These are phyloP conservation scores for Lampropteryx suffumata DNA, from an alignment of 2,888 invertebrate species.

Conservation along the genomic window DNA sequence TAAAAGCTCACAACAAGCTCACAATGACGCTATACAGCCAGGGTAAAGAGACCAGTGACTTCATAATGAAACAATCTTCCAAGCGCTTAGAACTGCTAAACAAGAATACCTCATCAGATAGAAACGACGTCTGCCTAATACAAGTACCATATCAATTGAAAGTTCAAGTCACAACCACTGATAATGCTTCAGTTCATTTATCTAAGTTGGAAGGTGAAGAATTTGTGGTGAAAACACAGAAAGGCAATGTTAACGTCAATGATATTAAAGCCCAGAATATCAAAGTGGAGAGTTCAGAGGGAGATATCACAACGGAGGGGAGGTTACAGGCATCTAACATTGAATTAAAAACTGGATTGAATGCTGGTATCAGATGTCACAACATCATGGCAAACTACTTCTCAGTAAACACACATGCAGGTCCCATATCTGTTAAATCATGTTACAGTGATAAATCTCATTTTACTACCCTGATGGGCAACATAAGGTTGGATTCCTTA, in stretches of 20 bases:
- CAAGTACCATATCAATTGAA: constrained; percentile 76
- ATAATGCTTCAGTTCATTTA: constrained; percentile 69
- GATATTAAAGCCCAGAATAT: constrained; percentile 71
- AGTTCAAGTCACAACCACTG: constrained; percentile 70
- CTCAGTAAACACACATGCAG: constrained; percentile 66
- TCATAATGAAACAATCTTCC: constrained; percentile 75
- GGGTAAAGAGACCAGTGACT: constrained; percentile 71
- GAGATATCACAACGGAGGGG: constrained; percentile 62
- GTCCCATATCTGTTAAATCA: constrained; percentile 69
- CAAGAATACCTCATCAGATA: constrained; percentile 65
- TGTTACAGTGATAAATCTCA: constrained; percentile 76
- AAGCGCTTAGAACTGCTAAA: constrained; percentile 74
- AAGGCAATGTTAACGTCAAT: constrained; percentile 60
- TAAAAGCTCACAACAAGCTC: constrained; percentile 70
- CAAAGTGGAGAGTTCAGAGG: constrained; percentile 67
- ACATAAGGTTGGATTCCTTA: constrained; percentile 63
- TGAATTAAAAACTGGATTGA: constrained; percentile 70
- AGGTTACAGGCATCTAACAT: constrained; percentile 66
- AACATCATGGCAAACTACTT: constrained; percentile 73
- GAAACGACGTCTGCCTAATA: constrained; percentile 74
- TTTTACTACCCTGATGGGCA: constrained; percentile 74
- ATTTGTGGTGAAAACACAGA: constrained; percentile 72
- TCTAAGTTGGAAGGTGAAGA: constrained; percentile 71
- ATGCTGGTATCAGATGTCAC: constrained; percentile 64
- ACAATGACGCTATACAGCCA: constrained; percentile 75